Percentiles rank a stretch among this genome's conserved stretches.
Evolutionary conservation across 2,888 invertebrate species (phyloP).

Genomic region (Pollenia griseotomentosa): DNA sequence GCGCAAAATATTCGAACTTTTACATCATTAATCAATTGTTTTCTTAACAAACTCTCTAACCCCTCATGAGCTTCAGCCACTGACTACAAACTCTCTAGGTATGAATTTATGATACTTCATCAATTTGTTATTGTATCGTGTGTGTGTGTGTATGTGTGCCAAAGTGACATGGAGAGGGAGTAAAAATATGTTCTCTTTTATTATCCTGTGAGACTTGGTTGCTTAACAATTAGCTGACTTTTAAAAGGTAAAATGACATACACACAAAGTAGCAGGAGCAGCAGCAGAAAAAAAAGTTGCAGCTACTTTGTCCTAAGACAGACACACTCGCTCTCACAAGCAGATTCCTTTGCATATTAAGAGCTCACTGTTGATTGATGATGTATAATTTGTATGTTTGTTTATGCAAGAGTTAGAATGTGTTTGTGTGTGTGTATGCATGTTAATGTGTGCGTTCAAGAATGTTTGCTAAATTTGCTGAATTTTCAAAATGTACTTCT

Average conservation of each 20-base stretch:
- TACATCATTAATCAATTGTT: conserved; percentile 28
- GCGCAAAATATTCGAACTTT: background rate
- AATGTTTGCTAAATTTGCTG: conserved; percentile 34
- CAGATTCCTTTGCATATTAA: background rate
- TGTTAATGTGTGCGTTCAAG: background rate
- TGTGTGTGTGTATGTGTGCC: background rate
- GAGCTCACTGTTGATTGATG: conserved; percentile 43
- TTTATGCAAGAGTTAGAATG: background rate
- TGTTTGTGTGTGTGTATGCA: background rate
- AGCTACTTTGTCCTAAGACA: background rate
- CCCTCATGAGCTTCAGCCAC: background rate
- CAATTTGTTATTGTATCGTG: background rate
- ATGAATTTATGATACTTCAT: conserved; percentile 31
- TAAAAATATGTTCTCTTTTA: background rate
- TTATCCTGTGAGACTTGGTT: conserved; percentile 12
- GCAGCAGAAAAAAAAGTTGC: background rate
- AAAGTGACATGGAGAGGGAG: background rate
- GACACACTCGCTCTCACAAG: background rate
- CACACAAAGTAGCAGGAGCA: background rate
- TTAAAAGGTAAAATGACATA: conserved; percentile 25
- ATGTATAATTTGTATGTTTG: background rate
- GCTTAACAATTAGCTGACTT: conserved; percentile 29
- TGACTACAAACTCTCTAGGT: background rate
- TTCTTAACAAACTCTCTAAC: background rate
- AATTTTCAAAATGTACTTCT: conserved; percentile 38